Evolutionary conservation across 1,140 invertebrate species (phyloP), one percentile per base, ranked within the genome.

Genomic region (Vanessa atalanta): DNA sequence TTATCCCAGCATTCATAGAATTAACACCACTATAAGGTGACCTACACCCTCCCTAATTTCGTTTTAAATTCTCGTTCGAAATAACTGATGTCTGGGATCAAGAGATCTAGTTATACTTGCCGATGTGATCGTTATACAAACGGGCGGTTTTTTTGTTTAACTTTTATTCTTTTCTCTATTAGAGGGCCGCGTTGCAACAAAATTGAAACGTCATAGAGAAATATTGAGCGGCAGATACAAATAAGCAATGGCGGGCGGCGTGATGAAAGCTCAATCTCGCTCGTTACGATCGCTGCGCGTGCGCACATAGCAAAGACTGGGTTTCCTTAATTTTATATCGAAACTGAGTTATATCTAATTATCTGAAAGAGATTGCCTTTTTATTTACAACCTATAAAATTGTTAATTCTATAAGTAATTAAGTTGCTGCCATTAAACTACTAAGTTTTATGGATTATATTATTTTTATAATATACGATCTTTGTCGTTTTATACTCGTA

Each of bases 181-280:
- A 20, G 37, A 47, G 65, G 72, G 70, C 67, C 83, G 79, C 69
- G 79, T 80, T 86, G 73, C 69, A 73, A 85, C 83, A 83, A 86
- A 91, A 90, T 86, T 89, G 88, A 89, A 85, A 80, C 88, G 87
- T 89, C 89, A 91, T 91, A 91, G 81, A 83, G 79, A 75, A 79
- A 84, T 85, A 88, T 87, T 86, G 84, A 83, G 74, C 79, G 77
- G 72, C 64, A n/a, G 72, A 77, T 83, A 81, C 78, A 79, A 83
- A 85, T 79, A 82, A 73, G 73, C 67, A 75, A 77, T 80, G 76
- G 79, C 83, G 84, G 84, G 79, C 83, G 84, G 85, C 73, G 73
- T 74, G 87, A 86, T 87, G 85, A 88, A 90, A 89, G 86, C 78
- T 84, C 77, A 75, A 89, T 88, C 85, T 87, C 75, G 81, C 87